Percentiles rank a stretch among this genome's conserved stretches.
These are phyloP conservation scores for Ecdyonurus torrentis DNA, from an alignment of 2,888 invertebrate species.

Conservation along the genomic window DNA sequence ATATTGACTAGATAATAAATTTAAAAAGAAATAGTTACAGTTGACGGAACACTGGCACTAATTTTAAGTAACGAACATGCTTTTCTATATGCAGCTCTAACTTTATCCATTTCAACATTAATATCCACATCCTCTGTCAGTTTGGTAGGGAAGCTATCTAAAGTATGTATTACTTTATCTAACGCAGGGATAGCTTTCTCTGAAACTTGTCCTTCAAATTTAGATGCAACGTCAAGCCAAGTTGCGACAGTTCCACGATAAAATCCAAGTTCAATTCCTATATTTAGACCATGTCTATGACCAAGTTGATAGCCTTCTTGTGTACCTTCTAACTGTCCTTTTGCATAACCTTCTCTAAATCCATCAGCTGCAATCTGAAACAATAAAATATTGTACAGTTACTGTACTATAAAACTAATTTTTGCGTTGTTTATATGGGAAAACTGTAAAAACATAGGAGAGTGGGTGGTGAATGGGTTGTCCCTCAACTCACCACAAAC, in stretches of 20 bases:
- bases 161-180: not conserved
- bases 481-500: too few relatives aligned
- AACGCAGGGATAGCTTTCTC: not conserved
- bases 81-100: not conserved
- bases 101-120: not conserved
- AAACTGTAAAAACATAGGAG: too few relatives aligned
- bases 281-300: not conserved
- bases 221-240: not conserved
- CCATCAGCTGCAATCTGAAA: not conserved
- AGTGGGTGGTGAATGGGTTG: too few relatives aligned
- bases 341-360: not conserved
- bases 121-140: not conserved
- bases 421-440: too few relatives aligned
- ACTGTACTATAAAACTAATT: too few relatives aligned
- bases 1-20: too few relatives aligned
- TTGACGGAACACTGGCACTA: not conserved
- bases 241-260: not conserved
- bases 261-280: not conserved
- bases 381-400: too few relatives aligned
- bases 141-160: not conserved
- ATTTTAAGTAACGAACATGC: not conserved
- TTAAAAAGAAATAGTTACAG: slow-evolving; percentile 1
- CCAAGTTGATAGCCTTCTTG: not conserved
- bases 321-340: not conserved
- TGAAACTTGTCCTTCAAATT: not conserved